Evolutionary conservation across 2,113 vertebrate species (phyloP), one percentile per base, ranked within the genome.

Genomic region (Sakesphorus luctuosus): DNA sequence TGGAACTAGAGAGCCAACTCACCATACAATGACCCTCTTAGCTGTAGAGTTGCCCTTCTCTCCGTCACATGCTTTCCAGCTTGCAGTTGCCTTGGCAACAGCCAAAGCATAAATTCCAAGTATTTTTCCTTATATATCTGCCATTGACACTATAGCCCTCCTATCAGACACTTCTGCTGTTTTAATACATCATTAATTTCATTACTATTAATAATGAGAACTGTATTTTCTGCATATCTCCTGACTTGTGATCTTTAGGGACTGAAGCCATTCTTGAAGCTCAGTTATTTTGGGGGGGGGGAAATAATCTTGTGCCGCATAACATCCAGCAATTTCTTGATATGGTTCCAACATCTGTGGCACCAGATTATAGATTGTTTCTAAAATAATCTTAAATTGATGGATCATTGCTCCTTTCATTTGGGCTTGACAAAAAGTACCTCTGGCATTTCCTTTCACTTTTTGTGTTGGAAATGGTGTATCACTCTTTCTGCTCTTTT

Each of bases 351-450:
- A 84, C 74, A 87, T 97, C 93, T 97, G 78, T 95, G 96, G 78
- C 83, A 89, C 65, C 5, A 10, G 89, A 93, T 96, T 97, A 94
- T 56, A 95, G 90, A 95, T 69, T 86, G 63, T 88, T 97, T 94
- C 95, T 98, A 93, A 97, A 98, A 97, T 96, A 96, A 96, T 90
- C 96, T 97, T 95, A 95, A 97, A 98, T 93, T 92, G 93, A 97
- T 97, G 91, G 92, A 96, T 96, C 96, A 93, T 95, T 97, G 80
- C 91, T 94, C 67, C 81, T 97, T 97, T 92, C 84, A 93, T 94
- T 95, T 95, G 69, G 73, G 35, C 83, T 93, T 92, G 52, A 97
- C 90, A 96, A 93, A 91, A 96, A 96, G 88, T 92, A 97, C 63
- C 61, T 85, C 66, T 96, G 95, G 86, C 88, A 96, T 97, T 97